Base-by-base conservation (phyloP, 1,140 invertebrate species). In the Patella vulgata region DNA sequence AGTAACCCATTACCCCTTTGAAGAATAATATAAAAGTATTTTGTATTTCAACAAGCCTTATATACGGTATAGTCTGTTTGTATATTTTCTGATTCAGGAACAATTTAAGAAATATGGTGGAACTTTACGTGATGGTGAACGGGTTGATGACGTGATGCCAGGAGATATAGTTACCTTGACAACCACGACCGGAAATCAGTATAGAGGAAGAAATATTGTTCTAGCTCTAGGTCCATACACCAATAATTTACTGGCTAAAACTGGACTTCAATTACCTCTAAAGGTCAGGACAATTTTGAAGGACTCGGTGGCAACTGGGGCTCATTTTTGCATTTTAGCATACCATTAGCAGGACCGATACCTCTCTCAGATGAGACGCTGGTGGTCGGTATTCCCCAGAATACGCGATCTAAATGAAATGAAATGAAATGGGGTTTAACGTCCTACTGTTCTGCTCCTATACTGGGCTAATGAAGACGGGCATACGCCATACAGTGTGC, bases 191-290 rank as follows among this genome's bases (percentile, higher is more conserved):
- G 57, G 52, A 2, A 21, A 5, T 36, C 14, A 31, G 3, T 81
- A 80, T 63, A 57, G 28, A 36, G 63, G 68, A 12, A 59, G 56
- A 25, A 76, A 55, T 46, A 44, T 82, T 3, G 75, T 82, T 19
- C 36, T 83, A 5, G 60, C 73, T 3, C 60, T 73, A 1, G 82
- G 82, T 14, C 64, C 82, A 1, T 83, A 79, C 79, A 71, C 82
- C 3, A 48, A 48, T 0, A 73, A 73, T 25, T 50, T 83, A 2
- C 36, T 79, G 8, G 50, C 66, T 19, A 50, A 68, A 5, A 62
- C 82, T 9, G 74, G 73, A 1, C 31, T 82, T 2, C 48, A 72
- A 30, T 42, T 82, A 11, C 81, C 81, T 8, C 46, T 82, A 33
- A 60, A 73, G 70, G 81, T 80, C 52, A 53, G 42, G 27, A 19